Evolutionary conservation across 2,888 invertebrate species (phyloP), one percentile per base, ranked within the genome.

Genomic region (Encarsia formosa): DNA sequence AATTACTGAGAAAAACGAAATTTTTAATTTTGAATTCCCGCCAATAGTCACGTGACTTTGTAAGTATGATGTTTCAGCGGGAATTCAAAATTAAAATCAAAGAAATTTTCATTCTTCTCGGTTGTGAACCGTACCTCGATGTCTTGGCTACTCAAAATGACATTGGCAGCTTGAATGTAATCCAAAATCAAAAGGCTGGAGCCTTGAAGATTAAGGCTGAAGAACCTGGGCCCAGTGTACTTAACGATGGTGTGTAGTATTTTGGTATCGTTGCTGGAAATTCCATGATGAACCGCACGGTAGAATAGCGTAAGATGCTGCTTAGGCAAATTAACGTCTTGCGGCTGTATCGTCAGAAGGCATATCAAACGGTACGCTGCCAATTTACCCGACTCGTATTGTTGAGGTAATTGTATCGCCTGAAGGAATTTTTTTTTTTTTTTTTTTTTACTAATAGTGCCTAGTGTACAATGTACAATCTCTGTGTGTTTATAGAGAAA

Each of bases 101-200:
- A n/a, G n/a, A n/a, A n/a, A n/a, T n/a, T n/a, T n/a, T n/a, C n/a
- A n/a, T n/a, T n/a, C n/a, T n/a, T n/a, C n/a, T n/a, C n/a, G n/a
- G n/a, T n/a, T n/a, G n/a, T n/a, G n/a, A 24, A 16, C 9, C 6
- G 18, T 32, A 70, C 69, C 38, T 83, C 81, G 53, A 87, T 81
- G 68, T 93, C 93, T 13, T 85, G 81, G 15, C 87, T 87, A 63
- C 89, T 88, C 53, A 95, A 79, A 57, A 96, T 85, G 18, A 88
- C 85, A 54, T 91, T 90, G 59, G 92, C 90, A 8, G 94, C 94
- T 66, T 91, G 88, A 29, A 96, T 87, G 64, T 95, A 87, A 77
- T 96, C 95, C 48, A 93, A 76, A 43, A 93, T 77, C 2, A 97
- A 77, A 48, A 96, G 77, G 2, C 93, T 88, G 64, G 90, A 88